Base-by-base conservation (phyloP, 2,797 vertebrate species). In the Botia kubotai region DNA sequence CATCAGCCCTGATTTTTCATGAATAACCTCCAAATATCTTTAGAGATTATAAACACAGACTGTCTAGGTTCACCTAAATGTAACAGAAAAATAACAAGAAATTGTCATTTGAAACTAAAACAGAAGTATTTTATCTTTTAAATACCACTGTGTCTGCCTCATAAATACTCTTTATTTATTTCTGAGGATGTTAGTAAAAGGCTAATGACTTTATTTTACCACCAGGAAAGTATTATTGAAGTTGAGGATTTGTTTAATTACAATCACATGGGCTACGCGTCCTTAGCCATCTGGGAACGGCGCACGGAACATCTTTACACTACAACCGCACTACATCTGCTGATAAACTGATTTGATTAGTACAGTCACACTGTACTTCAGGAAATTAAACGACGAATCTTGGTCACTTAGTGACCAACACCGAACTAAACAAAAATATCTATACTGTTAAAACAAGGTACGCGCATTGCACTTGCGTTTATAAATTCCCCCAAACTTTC, bases 191-290 rank as follows among this genome's bases (percentile, higher is more conserved):
- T 70, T 33, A 39, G 63, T 72, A 69, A 82, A 66, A 70, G 48
- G 48, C 79, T 66, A 71, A 75, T 74, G 36, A 72, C 62, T 82
- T 80, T 86, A 84, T 81, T 77, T 79, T 69, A 71, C 68, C 65
- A 70, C 36, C 21, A 72, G 26, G 80, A 58, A 84, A 69, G 71
- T 78, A 53, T 79, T 74, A 72, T 71, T 74, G 73, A 73, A 83
- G 52, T 76, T 71, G 57, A 69, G 78, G 46, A 17, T 69, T 74
- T 77, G 57, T 66, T 23, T 86, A 83, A 86, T 81, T 83, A 55
- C 66, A 83, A 83, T 82, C 81, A 85, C 73, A 75, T 87, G 86
- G 63, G 21, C 55, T 7, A 58, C n/a, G 17, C 26, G 71, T 77
- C 72, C 75, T 65, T 29, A 73, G 36, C 33, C 46, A 46, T 75